Evolutionary conservation across 2,797 vertebrate genomes (phyloP).

Genomic region (Lagodon rhomboides): DNA sequence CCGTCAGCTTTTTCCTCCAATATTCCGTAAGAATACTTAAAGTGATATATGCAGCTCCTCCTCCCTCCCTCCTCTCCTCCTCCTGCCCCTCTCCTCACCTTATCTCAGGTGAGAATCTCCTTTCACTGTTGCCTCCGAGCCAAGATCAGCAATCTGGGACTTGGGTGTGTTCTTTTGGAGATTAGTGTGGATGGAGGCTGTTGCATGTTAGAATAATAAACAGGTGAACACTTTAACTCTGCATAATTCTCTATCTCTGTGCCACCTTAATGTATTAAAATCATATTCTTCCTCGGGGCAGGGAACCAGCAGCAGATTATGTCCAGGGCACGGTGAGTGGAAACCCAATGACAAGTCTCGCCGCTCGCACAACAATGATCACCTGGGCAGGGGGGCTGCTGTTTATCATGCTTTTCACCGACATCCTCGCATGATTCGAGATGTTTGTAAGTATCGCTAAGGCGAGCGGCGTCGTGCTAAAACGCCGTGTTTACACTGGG

Average conservation of each 20-base stretch:
- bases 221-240: slow-evolving; percentile 84
- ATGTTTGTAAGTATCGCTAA: slow-evolving; percentile 52
- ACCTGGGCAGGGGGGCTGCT: slow-evolving; percentile 65
- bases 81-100: slow-evolving; percentile 63
- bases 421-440: slow-evolving; percentile 41
- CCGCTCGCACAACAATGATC: slow-evolving; percentile 72
- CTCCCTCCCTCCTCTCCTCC: slow-evolving; percentile 20
- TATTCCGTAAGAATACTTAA: slow-evolving; percentile 61
- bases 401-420: slow-evolving; percentile 64
- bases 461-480: slow-evolving; percentile 50
- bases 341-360: slow-evolving; percentile 82
- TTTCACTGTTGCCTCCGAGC: slow-evolving; percentile 74
- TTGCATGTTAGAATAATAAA: slow-evolving; percentile 85
- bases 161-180: slow-evolving; percentile 83
- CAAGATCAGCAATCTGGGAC: slow-evolving; percentile 83
- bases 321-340: slow-evolving; percentile 79
- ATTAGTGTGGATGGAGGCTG: slow-evolving; percentile 84
- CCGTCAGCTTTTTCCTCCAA: slow-evolving; percentile 35
- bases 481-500: slow-evolving; percentile 49
- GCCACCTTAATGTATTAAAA: slow-evolving; percentile 84
- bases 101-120: slow-evolving; percentile 87
- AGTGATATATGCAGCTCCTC: slow-evolving; percentile 58
- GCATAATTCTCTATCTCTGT: slow-evolving; percentile 84
- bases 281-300: slow-evolving; percentile 79
- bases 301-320: slow-evolving; percentile 84